phyloP scores from a whole-genome alignment of 1,140 invertebrate species.

The Nephila pilipes region DNA sequence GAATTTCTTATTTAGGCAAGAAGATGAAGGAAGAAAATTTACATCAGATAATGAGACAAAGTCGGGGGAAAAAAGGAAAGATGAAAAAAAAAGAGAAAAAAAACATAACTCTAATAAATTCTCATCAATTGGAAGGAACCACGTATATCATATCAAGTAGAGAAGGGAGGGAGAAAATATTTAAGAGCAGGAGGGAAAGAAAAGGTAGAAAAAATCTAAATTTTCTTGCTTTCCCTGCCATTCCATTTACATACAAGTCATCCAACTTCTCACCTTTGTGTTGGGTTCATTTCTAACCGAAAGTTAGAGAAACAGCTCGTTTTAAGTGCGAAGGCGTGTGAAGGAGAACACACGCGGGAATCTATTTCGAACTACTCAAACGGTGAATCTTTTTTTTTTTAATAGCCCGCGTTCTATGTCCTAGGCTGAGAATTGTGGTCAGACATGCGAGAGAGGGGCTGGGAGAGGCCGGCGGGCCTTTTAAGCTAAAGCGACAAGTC shows the following conservation, averaged over 20 bases:
- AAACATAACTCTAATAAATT: background rate
- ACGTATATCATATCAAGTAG: background rate
- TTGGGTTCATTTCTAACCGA: background rate
- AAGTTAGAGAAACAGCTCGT: conserved; percentile 7
- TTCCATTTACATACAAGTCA: background rate
- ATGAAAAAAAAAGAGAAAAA: background rate
- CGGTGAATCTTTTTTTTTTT: background rate
- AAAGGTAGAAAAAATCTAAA: background rate
- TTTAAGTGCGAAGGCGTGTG: background rate
- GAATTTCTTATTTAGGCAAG: background rate
- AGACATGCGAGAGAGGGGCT: conserved; percentile 48
- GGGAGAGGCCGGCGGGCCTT: background rate
- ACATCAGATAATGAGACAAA: background rate
- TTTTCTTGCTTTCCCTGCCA: background rate
- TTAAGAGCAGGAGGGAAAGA: too few species aligned
- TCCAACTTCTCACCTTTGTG: conserved; percentile 3
- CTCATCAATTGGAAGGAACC: background rate
- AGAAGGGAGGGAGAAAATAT: background rate
- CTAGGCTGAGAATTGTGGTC: background rate
- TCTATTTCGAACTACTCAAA: conserved; percentile 13
- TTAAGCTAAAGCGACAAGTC: conserved; percentile 62
- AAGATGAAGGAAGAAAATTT: background rate
- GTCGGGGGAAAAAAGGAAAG: background rate
- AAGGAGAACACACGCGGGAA: background rate
- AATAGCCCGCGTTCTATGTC: background rate